Base-by-base conservation (phyloP, 2,888 invertebrate species). In the Sarcophaga subvicina region DNA sequence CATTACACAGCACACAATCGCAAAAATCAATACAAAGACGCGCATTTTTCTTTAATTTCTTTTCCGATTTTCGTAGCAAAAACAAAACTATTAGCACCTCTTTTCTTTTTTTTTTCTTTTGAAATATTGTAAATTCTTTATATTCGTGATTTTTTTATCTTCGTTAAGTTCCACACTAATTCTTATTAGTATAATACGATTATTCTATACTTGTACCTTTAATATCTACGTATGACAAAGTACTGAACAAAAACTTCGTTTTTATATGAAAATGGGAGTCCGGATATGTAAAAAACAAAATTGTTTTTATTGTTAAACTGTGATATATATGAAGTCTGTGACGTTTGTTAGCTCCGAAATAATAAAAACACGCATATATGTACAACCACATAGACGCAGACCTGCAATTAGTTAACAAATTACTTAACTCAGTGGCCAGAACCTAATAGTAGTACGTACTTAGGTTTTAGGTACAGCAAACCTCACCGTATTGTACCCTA, bases 191-290 rank as follows among this genome's bases (percentile, higher is more conserved):
- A 47, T 10, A 78, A 69, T 45, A 20, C 63, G 59, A 77, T 59
- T 63, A 77, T 77, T 86, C 73, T 83, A 71, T 63, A 76, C 84
- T 54, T 81, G 22, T 70, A 66, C 60, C 6, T 71, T 84, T 72
- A 27, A 67, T 59, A 37, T 83, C 63, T 75, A 70, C 78, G 59
- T 83, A 70, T 83, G 83, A 78, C n/a, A 60, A 69, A 25, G 12
- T 27, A 49, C 8, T 64, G 47, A 22, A 54, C 12, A 73, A 37
- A 2, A 71, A 54, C 67, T 63, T 67, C 63, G 20, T 22, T 86
- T 86, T 76, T 86, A 86, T 86, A 86, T 59, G 59, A 64, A 78
- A 8, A 20, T 37, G 37, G 27, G 14, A 27, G 63, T 54, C 3
- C 59, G 22, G 79, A 72, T 80, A 37, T 75, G 71, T 76, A 72